Percentiles rank a stretch among this genome's conserved stretches.
phyloP scores from a whole-genome alignment of 2,797 vertebrate species.

The Chrysolophus pictus region DNA sequence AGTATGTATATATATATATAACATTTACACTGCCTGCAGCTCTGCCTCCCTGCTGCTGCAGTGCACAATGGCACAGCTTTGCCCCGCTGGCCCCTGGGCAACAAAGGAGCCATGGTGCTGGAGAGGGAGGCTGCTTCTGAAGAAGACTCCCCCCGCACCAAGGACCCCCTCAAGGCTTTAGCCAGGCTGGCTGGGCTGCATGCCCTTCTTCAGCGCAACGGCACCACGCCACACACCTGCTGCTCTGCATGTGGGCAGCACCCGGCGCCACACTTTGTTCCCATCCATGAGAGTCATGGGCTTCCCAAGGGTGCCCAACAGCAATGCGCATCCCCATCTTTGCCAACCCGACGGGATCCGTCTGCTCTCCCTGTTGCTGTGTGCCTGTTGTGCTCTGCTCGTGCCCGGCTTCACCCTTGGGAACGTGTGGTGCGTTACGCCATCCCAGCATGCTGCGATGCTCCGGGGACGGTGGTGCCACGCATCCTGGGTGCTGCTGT shows the following conservation, averaged over 20 bases:
- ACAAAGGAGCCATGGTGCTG: neutral
- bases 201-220: too few species aligned
- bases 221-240: neutral
- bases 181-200: neutral
- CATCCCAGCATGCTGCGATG: neutral
- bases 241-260: neutral
- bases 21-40: neutral
- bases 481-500: neutral
- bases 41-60: neutral
- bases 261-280: neutral
- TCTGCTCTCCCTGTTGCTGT: neutral
- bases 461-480: neutral
- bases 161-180: neutral
- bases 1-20: too few species aligned
- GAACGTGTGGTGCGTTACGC: neutral
- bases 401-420: neutral
- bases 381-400: neutral
- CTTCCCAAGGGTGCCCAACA: neutral
- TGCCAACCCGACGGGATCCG: neutral
- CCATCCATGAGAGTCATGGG: neutral
- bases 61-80: constrained; percentile 63
- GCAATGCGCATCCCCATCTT: neutral
- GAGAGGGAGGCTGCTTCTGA: neutral
- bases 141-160: neutral
- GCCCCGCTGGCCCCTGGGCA: neutral